phyloP scores from a whole-genome alignment of 2,888 invertebrate genomes.

The Patella pellucida region DNA sequence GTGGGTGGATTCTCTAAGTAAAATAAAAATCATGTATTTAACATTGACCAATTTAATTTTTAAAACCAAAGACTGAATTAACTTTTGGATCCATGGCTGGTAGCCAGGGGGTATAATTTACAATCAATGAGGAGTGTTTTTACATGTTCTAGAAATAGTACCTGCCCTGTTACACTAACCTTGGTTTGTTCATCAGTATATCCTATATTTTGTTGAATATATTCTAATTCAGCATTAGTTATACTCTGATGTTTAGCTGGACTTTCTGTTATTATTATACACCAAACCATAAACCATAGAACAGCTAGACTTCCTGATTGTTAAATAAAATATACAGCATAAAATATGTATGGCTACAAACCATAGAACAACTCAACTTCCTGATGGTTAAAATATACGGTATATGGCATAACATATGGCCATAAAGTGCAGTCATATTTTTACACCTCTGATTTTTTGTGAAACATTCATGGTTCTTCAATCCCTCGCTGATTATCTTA shows the following conservation, averaged over 20 bases:
- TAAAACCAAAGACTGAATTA: too few relatives aligned
- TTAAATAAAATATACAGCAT: too few relatives aligned
- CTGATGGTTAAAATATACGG: conserved; percentile 34
- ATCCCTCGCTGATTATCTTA: too few relatives aligned
- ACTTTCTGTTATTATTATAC: conserved; percentile 67
- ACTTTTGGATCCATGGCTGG: too few relatives aligned
- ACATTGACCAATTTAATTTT: too few relatives aligned
- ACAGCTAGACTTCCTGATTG: conserved; percentile 64
- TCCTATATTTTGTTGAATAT: conserved; percentile 69
- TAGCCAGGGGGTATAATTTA: too few relatives aligned
- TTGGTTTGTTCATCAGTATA: conserved; percentile 65
- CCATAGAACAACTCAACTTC: conserved; percentile 77
- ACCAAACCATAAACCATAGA: conserved; percentile 80
- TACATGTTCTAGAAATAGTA: too few relatives aligned
- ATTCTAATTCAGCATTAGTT: conserved; percentile 68
- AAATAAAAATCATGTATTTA: not conserved
- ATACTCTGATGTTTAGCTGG: conserved; percentile 71
- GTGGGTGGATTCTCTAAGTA: conserved; percentile 60
- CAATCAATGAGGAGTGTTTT: too few relatives aligned
- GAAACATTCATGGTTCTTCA: too few relatives aligned
- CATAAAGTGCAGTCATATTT: too few relatives aligned
- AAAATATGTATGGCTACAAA: conserved; percentile 70
- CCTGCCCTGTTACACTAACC: conserved; percentile 39
- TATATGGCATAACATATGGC: too few relatives aligned
- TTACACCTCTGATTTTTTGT: too few relatives aligned